These are phyloP conservation scores for Brachymystax lenok DNA, from an alignment of 2,797 vertebrate genomes.

Conservation along the genomic window DNA sequence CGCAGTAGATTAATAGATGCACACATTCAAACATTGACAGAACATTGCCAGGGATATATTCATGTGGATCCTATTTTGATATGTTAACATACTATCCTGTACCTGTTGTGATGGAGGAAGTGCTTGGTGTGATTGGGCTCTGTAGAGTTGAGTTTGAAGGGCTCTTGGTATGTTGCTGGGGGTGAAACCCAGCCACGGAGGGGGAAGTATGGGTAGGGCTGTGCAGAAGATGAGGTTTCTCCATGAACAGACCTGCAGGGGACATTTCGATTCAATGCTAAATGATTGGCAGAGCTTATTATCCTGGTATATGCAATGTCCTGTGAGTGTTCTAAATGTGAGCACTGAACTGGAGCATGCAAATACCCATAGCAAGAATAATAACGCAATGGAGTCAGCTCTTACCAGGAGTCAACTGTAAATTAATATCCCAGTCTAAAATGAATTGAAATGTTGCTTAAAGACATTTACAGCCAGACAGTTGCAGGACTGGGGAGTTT, in stretches of 20 bases:
- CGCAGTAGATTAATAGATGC: too few relatives aligned
- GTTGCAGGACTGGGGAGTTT: background rate
- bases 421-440: too few relatives aligned
- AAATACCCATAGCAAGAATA: too few relatives aligned
- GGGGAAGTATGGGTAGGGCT: constrained; percentile 76
- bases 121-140: constrained; percentile 39
- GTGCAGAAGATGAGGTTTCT: constrained; percentile 89
- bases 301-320: too few relatives aligned
- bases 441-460: too few relatives aligned
- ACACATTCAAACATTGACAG: too few relatives aligned
- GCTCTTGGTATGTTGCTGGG: constrained; percentile 54
- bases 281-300: too few relatives aligned
- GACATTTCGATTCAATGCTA: constrained; percentile 16
- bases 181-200: constrained; percentile 79
- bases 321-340: too few relatives aligned
- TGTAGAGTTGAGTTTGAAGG: constrained; percentile 24
- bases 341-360: too few relatives aligned
- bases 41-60: background rate
- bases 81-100: background rate
- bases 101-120: constrained; percentile 61
- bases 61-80: background rate
- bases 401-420: too few relatives aligned
- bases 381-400: too few relatives aligned
- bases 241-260: constrained; percentile 92
- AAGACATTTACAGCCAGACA: background rate